Evolutionary conservation across 2,888 invertebrate species (phyloP).

Genomic region (Ornithoptera alexandrae): DNA sequence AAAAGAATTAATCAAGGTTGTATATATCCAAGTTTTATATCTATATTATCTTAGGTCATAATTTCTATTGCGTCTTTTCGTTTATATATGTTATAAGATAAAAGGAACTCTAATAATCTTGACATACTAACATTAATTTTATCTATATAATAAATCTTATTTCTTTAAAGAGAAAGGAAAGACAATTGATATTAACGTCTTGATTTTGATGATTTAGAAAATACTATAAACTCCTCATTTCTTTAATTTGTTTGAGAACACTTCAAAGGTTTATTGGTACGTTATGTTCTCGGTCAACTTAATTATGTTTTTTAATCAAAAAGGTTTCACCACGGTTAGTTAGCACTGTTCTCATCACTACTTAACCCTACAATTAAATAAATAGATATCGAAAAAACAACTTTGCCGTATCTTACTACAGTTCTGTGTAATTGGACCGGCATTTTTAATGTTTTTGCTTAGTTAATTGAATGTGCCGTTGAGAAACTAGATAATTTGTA

Average conservation of each 20-base stretch:
- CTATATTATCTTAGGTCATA: too few species aligned
- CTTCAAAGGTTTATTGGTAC: neutral
- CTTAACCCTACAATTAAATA: constrained; percentile 29
- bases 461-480: constrained; percentile 45
- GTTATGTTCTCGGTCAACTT: neutral
- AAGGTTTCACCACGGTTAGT: neutral
- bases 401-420: constrained; percentile 52
- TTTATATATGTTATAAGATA: too few species aligned
- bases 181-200: too few species aligned
- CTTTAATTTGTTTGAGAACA: neutral
- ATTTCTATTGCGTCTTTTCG: too few species aligned
- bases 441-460: constrained; percentile 47
- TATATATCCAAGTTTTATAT: too few species aligned
- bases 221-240: neutral
- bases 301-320: neutral
- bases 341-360: constrained; percentile 39
- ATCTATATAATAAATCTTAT: too few species aligned
- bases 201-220: neutral
- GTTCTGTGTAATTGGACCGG: constrained; percentile 53
- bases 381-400: constrained; percentile 28
- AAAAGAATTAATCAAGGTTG: too few species aligned
- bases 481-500: constrained; percentile 53
- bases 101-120: too few species aligned
- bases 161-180: too few species aligned
- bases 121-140: too few species aligned